A percentile compares a stretch with the other conserved stretches of the same genome.
These are phyloP conservation scores for Drosophila quinaria DNA, from an alignment of 2,888 invertebrate species.

Conservation along the genomic window DNA sequence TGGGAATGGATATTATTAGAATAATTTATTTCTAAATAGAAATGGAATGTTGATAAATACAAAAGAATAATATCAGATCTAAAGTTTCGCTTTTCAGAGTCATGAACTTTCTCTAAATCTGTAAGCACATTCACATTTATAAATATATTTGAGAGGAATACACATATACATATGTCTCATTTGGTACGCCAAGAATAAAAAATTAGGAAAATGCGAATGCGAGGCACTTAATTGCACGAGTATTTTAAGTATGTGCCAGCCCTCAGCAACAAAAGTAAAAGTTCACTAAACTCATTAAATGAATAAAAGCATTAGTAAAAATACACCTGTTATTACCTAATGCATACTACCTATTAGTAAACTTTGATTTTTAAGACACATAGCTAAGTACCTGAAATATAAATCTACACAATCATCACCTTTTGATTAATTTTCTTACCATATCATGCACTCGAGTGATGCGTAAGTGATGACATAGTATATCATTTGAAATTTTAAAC, in stretches of 20 bases:
- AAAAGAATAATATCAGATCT: not conserved
- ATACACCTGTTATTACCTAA: constrained; percentile 2
- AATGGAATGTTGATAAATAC: not conserved
- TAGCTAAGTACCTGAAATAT: not conserved
- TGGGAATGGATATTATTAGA: not conserved
- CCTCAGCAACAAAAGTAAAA: constrained; percentile 27
- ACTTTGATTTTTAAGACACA: not conserved
- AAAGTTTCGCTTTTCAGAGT: not conserved
- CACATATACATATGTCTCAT: not conserved
- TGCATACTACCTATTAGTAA: not conserved
- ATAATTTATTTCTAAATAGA: not conserved
- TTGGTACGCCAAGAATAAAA: constrained; percentile 30
- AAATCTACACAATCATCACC: not conserved
- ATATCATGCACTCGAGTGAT: too few species aligned
- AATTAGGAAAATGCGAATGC: constrained; percentile 1
- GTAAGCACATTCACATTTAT: not conserved
- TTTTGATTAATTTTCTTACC: not conserved
- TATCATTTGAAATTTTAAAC: too few species aligned
- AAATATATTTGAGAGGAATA: not conserved
- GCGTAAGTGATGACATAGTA: too few species aligned
- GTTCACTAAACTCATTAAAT: constrained; percentile 24
- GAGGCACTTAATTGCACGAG: constrained; percentile 3
- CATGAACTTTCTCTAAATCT: not conserved
- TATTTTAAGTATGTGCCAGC: not conserved
- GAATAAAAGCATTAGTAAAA: not conserved